Evolutionary conservation across 2,797 vertebrate genomes (phyloP), one percentile per base, ranked within the genome.

Genomic region (Stomatorhinus walkeri): DNA sequence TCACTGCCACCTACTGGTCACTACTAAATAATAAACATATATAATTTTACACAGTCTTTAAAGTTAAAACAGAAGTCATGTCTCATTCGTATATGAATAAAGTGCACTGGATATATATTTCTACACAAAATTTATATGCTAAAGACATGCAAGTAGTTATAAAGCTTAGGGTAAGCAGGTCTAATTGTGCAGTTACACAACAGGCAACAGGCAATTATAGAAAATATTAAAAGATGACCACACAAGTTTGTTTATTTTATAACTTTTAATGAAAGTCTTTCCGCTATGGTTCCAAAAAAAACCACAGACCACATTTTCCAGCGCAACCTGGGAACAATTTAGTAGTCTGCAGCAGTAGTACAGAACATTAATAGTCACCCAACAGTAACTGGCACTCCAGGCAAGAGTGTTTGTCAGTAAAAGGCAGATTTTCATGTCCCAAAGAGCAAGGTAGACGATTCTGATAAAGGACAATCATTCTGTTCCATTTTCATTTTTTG

Each of bases 1-100:
- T 93, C 94, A 93, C 94, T 96, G 95, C 95, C 95, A 95, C 92
- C 95, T 96, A 94, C 95, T 95, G 95, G 95, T 91, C 92, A 92
- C 90, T 92, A 49, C 68, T 90, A 91, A 93, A 84, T 12, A 48
- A 84, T 85, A 49, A 10, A 12, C 24, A 28, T 92, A 91, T 79
- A 72, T 36, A 72, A 72, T 36, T 72, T 72, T 72, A 72, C 64
- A 36, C 14, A 2, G 68, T 72, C 68, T 28, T 72, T 72, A 72
- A 72, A 28, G 28, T 36, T 36, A 72, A 72, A 72, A 72, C 12
- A 72, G 12, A 14, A 72, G 32, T 36, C 32, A 72, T 72, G 32
- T 40, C 72, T 79, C 93, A 88, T 91, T 94, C 88, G 91, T 92
- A 92, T 72, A 91, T 92, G 90, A 93, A 87, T 51, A 10, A 84